These are phyloP conservation scores for Bedellia somnulentella DNA, from an alignment of 2,888 invertebrate genomes.

Conservation along the genomic window DNA sequence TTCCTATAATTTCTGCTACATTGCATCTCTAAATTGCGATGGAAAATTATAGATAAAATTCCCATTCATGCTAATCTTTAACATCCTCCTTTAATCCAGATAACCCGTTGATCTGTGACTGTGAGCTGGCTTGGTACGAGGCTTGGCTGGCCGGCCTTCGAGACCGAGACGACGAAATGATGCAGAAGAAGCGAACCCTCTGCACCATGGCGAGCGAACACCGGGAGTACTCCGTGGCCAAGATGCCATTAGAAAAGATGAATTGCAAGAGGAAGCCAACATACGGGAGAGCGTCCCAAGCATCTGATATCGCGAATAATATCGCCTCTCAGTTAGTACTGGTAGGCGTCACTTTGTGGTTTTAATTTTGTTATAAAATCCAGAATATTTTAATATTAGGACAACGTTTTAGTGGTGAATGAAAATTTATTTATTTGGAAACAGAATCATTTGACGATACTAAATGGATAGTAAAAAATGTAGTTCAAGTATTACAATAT, in stretches of 20 bases:
- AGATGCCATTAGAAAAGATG: slow-evolving; percentile 81
- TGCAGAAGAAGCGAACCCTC: slow-evolving; percentile 82
- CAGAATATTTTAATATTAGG: no score
- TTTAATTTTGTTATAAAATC: no score
- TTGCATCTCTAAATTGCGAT: no score
- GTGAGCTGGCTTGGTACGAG: slow-evolving; percentile 86
- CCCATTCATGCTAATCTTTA: no score
- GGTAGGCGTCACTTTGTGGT: slow-evolving; percentile 27
- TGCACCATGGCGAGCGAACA: slow-evolving; percentile 81
- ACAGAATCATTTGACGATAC: no score
- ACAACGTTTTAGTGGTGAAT: no score
- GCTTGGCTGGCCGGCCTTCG: slow-evolving; percentile 76
- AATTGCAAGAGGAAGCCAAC: slow-evolving; percentile 73
- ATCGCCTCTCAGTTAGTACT: slow-evolving; percentile 25
- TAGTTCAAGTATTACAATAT: no score
- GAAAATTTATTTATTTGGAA: slow-evolving; percentile 20
- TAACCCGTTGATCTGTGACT: slow-evolving; percentile 86
- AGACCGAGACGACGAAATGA: slow-evolving; percentile 84
- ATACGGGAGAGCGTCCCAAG: slow-evolving; percentile 33
- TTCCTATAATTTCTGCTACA: no score
- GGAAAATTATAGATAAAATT: no score
- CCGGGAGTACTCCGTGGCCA: slow-evolving; percentile 80
- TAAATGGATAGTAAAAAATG: no score
- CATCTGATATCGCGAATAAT: slow-evolving; percentile 16
- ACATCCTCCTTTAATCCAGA: no score